phyloP scores from a whole-genome alignment of 2,797 vertebrate species.

The Pterois miles region DNA sequence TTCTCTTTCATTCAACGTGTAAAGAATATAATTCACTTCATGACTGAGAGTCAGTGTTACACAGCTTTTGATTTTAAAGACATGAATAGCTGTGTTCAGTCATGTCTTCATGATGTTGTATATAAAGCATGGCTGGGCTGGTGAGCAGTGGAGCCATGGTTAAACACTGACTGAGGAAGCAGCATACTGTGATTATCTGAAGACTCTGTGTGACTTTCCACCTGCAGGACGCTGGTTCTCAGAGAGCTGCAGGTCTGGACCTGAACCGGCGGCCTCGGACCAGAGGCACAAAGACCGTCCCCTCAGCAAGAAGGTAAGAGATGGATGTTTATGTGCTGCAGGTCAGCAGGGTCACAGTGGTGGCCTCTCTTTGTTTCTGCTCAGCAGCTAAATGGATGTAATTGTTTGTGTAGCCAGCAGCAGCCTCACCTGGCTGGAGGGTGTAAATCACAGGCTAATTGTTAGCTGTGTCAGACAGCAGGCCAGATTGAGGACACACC shows the following conservation, averaged over 20 bases:
- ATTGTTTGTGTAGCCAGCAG: conserved; percentile 11
- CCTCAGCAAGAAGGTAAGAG: neutral
- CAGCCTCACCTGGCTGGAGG: conserved; percentile 39
- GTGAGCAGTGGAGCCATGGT: too few relatives aligned
- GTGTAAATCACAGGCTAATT: conserved; percentile 41
- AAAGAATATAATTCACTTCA: too few relatives aligned
- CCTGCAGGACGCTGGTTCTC: neutral
- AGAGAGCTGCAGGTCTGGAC: conserved; percentile 18
- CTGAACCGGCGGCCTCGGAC: neutral
- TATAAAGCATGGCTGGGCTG: too few relatives aligned
- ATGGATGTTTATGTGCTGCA: neutral
- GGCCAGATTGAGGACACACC: neutral
- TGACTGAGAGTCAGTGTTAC: too few relatives aligned
- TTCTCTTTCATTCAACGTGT: too few relatives aligned
- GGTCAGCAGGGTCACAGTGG: neutral
- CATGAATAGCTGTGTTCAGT: too few relatives aligned
- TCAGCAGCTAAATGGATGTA: conserved; percentile 22
- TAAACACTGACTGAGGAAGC: too few relatives aligned
- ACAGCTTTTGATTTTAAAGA: too few relatives aligned
- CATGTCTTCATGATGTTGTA: too few relatives aligned
- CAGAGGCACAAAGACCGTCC: neutral
- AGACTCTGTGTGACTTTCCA: neutral
- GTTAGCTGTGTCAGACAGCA: conserved; percentile 34
- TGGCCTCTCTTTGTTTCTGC: neutral
- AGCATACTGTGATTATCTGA: neutral